Evolutionary conservation across 2,797 vertebrate species (phyloP).

Genomic region (Hypotaenidia okinawae): DNA sequence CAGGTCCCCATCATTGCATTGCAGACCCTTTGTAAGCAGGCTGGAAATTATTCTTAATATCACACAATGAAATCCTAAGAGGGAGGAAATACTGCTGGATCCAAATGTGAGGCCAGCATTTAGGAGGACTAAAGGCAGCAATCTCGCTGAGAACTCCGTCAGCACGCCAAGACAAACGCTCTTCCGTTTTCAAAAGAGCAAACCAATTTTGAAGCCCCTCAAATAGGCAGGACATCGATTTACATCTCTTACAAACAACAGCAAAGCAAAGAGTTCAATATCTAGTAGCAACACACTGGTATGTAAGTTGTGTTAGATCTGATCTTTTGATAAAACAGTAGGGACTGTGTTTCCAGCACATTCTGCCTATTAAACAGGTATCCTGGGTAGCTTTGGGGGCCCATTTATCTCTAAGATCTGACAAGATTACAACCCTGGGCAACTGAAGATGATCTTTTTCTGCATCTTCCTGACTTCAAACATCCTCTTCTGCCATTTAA

Average conservation of each 20-base stretch:
- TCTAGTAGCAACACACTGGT: not conserved
- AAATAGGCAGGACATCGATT: not conserved
- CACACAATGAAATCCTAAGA: not conserved
- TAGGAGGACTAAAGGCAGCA: constrained; percentile 2
- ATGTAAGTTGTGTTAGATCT: not conserved
- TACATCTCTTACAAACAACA: not conserved
- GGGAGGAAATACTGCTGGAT: not conserved
- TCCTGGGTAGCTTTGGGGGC: not conserved
- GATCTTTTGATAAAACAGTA: not conserved
- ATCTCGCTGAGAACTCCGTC: not conserved
- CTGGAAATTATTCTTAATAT: not conserved
- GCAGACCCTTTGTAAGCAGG: not conserved
- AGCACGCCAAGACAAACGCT: not conserved
- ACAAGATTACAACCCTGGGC: not conserved
- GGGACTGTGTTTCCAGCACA: not conserved
- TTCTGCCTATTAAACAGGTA: not conserved
- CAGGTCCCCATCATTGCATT: rapidly evolving
- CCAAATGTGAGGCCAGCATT: not conserved
- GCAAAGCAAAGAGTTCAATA: not conserved
- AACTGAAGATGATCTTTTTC: not conserved
- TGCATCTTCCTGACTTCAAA: not conserved
- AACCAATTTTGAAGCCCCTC: constrained; percentile 1
- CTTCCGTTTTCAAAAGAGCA: not conserved
- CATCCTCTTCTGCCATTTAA: not conserved
- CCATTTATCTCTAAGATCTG: not conserved